Evolutionary conservation across 2,113 vertebrate species (phyloP), one percentile per base, ranked within the genome.

Genomic region (Nibea albiflora): DNA sequence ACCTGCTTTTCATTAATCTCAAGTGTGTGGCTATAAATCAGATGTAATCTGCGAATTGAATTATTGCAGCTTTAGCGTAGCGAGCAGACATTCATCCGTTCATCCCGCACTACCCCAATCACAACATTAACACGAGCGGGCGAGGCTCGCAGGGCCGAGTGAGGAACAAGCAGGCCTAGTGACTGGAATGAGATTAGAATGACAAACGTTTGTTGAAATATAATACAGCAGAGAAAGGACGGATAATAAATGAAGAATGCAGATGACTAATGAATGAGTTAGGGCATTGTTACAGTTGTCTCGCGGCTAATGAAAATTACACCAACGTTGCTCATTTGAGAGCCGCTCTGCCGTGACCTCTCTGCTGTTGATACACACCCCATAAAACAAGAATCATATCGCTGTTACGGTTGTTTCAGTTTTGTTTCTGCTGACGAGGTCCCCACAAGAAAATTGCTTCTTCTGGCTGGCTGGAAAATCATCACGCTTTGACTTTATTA

Each of bases 1-100:
- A 54, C 47, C 70, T 65, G 54, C 76, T 76, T 57, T 85, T 85
- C 78, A 90, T 89, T 88, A 47, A 73, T 85, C 62, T 83, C 39
- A 83, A 81, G 49, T 79, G 78, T 44, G 67, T 26, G 24, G 20
- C 78, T 80, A 84, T 86, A 84, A 82, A 90, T 87, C 76, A 86
- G 50, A 3, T 54, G 73, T 81, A 71, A 83, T 84, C 83, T 81
- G 24, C 26, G 19, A 49, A 73, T 72, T 86, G 73, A 84, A 78
- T 90, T 64, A 88, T 84, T 35, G 35, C 62, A 61, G 56, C 73
- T 70, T 70, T 64, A 22, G 72, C 53, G 11, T 67, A 73, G 20
- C 69, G 72, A 2, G 19, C 78, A 67, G 54, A 22, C 4, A 5
- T 77, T 68, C 60, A 54, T 61, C 79, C 52, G 76, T 81, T 70